These are phyloP conservation scores for Uropsilus gracilis DNA, from an alignment of 2,113 vertebrate species.

Conservation along the genomic window DNA sequence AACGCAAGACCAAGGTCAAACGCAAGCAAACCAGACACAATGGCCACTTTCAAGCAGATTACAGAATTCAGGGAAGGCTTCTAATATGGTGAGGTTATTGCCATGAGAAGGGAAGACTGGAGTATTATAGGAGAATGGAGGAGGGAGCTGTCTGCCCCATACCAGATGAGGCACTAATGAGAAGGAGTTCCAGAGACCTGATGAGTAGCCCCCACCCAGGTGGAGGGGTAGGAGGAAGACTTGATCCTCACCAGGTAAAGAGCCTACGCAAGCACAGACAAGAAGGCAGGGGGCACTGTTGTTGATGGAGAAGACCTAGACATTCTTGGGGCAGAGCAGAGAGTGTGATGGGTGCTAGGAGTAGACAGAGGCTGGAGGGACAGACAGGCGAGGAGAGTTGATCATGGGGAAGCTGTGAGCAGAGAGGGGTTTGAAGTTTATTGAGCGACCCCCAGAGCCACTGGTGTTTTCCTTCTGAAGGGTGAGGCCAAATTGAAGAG, in stretches of 20 bases:
- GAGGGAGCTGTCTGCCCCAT: neutral
- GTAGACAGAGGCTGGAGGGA: neutral
- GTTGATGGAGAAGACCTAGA: neutral
- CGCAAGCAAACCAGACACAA: neutral
- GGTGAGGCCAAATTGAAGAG: neutral
- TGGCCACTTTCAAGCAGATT: neutral
- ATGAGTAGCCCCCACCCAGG: neutral
- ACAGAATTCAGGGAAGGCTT: neutral
- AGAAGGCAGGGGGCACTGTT: neutral
- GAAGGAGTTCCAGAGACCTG: neutral
- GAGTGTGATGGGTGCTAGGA: neutral
- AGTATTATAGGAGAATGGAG: neutral
- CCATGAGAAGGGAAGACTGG: neutral
- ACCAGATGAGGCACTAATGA: neutral
- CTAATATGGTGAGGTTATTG: fast-evolving
- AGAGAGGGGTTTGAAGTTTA: neutral
- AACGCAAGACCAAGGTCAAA: neutral
- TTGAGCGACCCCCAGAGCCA: neutral
- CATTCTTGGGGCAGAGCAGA: too few relatives aligned
- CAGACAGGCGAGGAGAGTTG: neutral
- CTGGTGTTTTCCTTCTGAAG: neutral
- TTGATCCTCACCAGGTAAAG: neutral
- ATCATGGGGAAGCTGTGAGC: neutral
- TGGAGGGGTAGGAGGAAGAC: neutral
- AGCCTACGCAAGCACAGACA: neutral